Conservation (phyloP, 2,888 invertebrate genomes). For the Deilephila elpenor region DNA sequence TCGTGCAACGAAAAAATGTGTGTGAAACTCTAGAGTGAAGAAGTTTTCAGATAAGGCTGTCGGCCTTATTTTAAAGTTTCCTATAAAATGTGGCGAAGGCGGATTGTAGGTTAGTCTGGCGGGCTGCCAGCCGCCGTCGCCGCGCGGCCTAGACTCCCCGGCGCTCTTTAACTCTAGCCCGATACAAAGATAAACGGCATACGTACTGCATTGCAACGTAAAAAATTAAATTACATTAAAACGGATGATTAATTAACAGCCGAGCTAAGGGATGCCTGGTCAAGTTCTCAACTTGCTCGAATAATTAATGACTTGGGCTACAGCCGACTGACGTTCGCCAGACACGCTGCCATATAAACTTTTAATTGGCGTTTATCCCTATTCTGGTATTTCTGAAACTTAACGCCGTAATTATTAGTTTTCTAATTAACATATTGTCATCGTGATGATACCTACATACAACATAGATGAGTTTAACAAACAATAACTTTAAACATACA, state of each 20-base stretch:
- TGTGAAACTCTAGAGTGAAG: slow-evolving; percentile 18
- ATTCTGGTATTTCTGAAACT: background rate
- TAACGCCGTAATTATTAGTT: background rate
- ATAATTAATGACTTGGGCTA: slow-evolving; percentile 34
- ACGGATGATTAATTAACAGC: slow-evolving; percentile 52
- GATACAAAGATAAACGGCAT: slow-evolving; percentile 59
- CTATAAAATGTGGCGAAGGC: slow-evolving; percentile 38
- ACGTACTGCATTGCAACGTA: slow-evolving; percentile 45
- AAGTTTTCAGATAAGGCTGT: slow-evolving; percentile 30
- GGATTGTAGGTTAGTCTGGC: slow-evolving; percentile 55
- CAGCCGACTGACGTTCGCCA: slow-evolving; percentile 10
- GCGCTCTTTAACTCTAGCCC: slow-evolving; percentile 47
- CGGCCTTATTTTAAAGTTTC: slow-evolving; percentile 37
- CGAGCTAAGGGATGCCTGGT: slow-evolving; percentile 40
- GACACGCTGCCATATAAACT: slow-evolving; percentile 6
- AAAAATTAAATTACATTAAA: slow-evolving; percentile 46
- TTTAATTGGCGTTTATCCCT: slow-evolving; percentile 7
- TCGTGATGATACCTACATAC: background rate
- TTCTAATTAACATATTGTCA: background rate
- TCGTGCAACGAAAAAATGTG: slow-evolving; percentile 5
- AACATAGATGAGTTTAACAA: background rate
- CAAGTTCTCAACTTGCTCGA: slow-evolving; percentile 32
- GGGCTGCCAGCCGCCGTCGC: slow-evolving; percentile 52
- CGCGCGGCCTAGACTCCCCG: slow-evolving; percentile 52
- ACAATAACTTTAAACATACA: background rate